These are phyloP conservation scores for Escarpia spicata DNA, from an alignment of 2,888 invertebrate genomes.

Conservation along the genomic window DNA sequence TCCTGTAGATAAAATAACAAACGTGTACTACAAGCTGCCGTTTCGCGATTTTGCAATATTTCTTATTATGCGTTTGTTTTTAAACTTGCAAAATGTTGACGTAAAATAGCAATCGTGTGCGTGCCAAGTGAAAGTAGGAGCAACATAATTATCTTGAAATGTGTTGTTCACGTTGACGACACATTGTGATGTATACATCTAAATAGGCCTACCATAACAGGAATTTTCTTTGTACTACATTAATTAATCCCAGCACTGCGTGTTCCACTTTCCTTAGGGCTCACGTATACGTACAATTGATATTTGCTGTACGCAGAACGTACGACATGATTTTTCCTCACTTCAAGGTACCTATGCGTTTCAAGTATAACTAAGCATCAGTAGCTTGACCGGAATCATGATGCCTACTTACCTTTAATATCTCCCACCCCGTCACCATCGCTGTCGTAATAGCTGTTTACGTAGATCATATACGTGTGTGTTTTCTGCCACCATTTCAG, in stretches of 20 bases:
- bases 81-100: too few relatives aligned
- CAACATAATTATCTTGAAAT: too few relatives aligned
- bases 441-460: conserved; percentile 58
- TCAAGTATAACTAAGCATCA: too few relatives aligned
- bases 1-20: conserved; percentile 42
- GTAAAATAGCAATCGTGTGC: too few relatives aligned
- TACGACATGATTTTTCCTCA: neutral
- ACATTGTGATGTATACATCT: too few relatives aligned
- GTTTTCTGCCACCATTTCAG: conserved; percentile 56
- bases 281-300: too few relatives aligned
- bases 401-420: conserved; percentile 50
- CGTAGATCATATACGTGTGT: conserved; percentile 56
- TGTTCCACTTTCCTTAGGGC: too few relatives aligned
- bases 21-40: neutral
- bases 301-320: neutral
- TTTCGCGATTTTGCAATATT: neutral
- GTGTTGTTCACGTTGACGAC: too few relatives aligned
- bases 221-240: too few relatives aligned
- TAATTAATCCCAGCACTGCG: too few relatives aligned
- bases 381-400: neutral
- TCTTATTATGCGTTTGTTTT: neutral
- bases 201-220: too few relatives aligned
- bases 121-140: too few relatives aligned
- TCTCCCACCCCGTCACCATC: conserved; percentile 59
- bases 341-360: neutral